Evolutionary conservation across 2,888 invertebrate genomes (phyloP).

Genomic region (Caenorhabditis plicata): DNA sequence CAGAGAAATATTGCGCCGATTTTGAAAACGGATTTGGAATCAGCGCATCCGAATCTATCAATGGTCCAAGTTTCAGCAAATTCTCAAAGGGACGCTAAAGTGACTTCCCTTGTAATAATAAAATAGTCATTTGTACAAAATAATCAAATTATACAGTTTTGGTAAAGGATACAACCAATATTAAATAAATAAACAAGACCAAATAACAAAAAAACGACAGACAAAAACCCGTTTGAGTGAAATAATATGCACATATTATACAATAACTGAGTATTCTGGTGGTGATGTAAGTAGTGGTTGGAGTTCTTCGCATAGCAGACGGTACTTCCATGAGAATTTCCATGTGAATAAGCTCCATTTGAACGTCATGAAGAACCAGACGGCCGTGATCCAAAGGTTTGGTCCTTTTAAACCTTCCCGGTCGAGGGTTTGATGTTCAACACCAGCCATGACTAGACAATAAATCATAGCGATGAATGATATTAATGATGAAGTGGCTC

Average conservation of each 20-base stretch:
- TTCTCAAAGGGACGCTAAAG: no score
- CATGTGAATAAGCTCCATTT: conserved; percentile 43
- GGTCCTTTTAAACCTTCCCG: conserved; percentile 48
- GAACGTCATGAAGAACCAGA: conserved; percentile 62
- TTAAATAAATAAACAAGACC: neutral
- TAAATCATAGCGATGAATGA: conserved; percentile 53
- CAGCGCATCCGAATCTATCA: no score
- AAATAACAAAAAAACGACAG: conserved; percentile 5
- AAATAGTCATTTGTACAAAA: no score
- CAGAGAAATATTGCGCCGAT: no score
- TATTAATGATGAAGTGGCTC: conserved; percentile 32
- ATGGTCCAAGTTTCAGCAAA: no score
- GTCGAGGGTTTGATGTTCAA: conserved; percentile 51
- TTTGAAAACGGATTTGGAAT: no score
- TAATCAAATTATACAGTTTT: conserved; percentile 10
- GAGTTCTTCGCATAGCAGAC: conserved; percentile 17
- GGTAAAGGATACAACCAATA: conserved; percentile 5
- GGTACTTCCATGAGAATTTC: conserved; percentile 30
- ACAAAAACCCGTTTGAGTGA: conserved; percentile 7
- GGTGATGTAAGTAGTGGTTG: conserved; percentile 26
- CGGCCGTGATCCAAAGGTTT: conserved; percentile 60
- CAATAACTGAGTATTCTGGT: conserved; percentile 18
- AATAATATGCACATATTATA: conserved; percentile 15
- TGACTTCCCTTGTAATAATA: no score
- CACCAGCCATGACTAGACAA: conserved; percentile 51